Conservation (phyloP, 2,888 invertebrate species). For the Sarcophaga variegata region DNA sequence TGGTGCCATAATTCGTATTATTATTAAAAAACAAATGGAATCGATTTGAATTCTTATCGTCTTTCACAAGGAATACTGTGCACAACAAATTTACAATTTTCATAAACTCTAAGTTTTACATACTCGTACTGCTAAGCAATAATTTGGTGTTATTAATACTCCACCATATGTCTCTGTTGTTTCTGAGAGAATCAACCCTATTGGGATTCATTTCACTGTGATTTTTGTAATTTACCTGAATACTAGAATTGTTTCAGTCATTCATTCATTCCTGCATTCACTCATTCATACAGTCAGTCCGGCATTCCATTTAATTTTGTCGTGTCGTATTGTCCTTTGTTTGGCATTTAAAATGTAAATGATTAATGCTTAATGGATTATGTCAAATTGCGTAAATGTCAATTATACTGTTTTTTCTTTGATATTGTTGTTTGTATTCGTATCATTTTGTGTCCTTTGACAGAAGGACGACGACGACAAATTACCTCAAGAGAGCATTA, state of each 20-base stretch:
- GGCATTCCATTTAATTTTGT: constrained; percentile 45
- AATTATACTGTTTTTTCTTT: constrained; percentile 53
- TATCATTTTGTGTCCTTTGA: constrained; percentile 58
- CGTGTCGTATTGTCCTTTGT: constrained; percentile 58
- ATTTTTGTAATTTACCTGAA: constrained; percentile 54
- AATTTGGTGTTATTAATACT: constrained; percentile 9
- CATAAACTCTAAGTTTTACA: constrained; percentile 1
- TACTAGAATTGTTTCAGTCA: constrained; percentile 3
- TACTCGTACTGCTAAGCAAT: background rate
- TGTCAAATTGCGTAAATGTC: constrained; percentile 77
- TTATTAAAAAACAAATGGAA: constrained; percentile 29
- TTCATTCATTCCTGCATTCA: constrained; percentile 11
- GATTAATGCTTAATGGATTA: constrained; percentile 77
- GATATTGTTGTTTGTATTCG: background rate
- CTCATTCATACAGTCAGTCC: background rate
- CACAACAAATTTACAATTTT: constrained; percentile 49
- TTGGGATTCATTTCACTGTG: constrained; percentile 45
- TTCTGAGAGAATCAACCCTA: constrained; percentile 58
- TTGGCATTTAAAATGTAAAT: constrained; percentile 66
- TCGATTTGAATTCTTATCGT: constrained; percentile 7
- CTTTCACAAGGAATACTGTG: background rate
- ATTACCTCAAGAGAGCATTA: constrained; percentile 72
- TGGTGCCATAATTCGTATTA: constrained; percentile 31
- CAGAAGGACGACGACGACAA: constrained; percentile 60
- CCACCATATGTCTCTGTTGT: constrained; percentile 4